Conservation (phyloP, 2,888 invertebrate genomes). For the Lordiphosa andalusiaca region DNA sequence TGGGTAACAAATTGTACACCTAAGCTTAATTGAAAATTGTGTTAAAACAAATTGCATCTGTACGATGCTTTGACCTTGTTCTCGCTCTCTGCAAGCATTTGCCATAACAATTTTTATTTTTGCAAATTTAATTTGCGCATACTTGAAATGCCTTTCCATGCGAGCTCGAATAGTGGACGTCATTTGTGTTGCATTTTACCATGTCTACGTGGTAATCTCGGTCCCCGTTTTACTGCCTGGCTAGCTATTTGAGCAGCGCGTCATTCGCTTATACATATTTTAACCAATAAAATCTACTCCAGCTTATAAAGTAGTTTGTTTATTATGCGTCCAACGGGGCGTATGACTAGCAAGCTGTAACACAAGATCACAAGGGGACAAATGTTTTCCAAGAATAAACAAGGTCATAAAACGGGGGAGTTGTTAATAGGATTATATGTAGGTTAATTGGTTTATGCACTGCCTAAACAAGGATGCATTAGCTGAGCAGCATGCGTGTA, state of each 20-base stretch:
- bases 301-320: slow-evolving; percentile 18
- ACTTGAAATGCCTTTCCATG: slow-evolving; percentile 27
- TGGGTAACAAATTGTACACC: slow-evolving; percentile 16
- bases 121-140: slow-evolving; percentile 57
- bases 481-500: too few relatives aligned
- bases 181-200: slow-evolving; percentile 40
- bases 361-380: background rate
- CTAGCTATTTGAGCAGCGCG: slow-evolving; percentile 15
- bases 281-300: slow-evolving; percentile 31
- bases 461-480: background rate
- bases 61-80: slow-evolving; percentile 11
- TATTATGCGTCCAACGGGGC: slow-evolving; percentile 21
- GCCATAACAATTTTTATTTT: slow-evolving; percentile 3
- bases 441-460: slow-evolving; percentile 22
- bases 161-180: slow-evolving; percentile 21
- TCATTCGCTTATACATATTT: slow-evolving; percentile 33
- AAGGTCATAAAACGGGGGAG: slow-evolving; percentile 14
- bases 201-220: slow-evolving; percentile 27
- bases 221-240: background rate
- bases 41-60: slow-evolving; percentile 6
- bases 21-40: slow-evolving; percentile 41
- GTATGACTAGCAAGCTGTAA: slow-evolving; percentile 30
- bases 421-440: slow-evolving; percentile 3
- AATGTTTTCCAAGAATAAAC: slow-evolving; percentile 3
- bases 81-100: slow-evolving; percentile 1